Conservation (phyloP, 2,113 vertebrate species). For the Pseudorhombus dupliciocellatus region DNA sequence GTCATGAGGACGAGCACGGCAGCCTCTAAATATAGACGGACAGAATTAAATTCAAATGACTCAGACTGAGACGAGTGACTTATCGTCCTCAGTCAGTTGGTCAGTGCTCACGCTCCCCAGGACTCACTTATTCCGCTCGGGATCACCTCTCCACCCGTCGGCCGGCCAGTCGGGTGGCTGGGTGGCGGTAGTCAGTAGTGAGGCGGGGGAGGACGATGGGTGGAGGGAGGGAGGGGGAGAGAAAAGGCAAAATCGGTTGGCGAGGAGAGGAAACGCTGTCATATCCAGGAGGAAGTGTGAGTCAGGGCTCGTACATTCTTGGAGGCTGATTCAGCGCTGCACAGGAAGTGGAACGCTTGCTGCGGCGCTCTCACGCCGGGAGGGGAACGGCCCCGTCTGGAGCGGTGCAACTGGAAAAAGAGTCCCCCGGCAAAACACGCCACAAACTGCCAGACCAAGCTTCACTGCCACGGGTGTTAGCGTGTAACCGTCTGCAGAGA, state of each 20-base stretch:
- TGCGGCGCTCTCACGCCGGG: slow-evolving; percentile 64
- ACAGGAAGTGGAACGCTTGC: slow-evolving; percentile 77
- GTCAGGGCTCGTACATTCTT: slow-evolving; percentile 82
- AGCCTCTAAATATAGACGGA: slow-evolving; percentile 61
- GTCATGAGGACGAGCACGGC: slow-evolving; percentile 33
- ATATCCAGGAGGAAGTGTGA: slow-evolving; percentile 87
- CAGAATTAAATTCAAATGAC: slow-evolving; percentile 73
- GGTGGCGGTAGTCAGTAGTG: slow-evolving; percentile 11
- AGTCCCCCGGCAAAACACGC: slow-evolving; percentile 13
- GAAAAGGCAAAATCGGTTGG: slow-evolving; percentile 66
- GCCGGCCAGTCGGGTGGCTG: slow-evolving; percentile 53
- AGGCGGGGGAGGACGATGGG: slow-evolving; percentile 18
- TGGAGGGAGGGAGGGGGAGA: slow-evolving; percentile 40
- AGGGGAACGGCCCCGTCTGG: slow-evolving; percentile 58
- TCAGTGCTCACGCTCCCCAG: slow-evolving; percentile 1
- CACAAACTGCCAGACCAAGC: neutral
- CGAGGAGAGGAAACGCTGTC: slow-evolving; percentile 79
- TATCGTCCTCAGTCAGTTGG: slow-evolving; percentile 21
- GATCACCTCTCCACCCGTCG: slow-evolving; percentile 49
- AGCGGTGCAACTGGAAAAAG: slow-evolving; percentile 47
- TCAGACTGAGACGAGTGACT: slow-evolving; percentile 68
- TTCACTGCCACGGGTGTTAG: neutral
- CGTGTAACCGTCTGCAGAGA: neutral
- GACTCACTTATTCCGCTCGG: slow-evolving; percentile 78
- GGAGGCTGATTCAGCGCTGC: slow-evolving; percentile 79